A percentile compares a stretch with the other conserved stretches of the same genome.
Evolutionary conservation across 1,140 invertebrate genomes (phyloP).

Genomic region (Temnothorax longispinosus): DNA sequence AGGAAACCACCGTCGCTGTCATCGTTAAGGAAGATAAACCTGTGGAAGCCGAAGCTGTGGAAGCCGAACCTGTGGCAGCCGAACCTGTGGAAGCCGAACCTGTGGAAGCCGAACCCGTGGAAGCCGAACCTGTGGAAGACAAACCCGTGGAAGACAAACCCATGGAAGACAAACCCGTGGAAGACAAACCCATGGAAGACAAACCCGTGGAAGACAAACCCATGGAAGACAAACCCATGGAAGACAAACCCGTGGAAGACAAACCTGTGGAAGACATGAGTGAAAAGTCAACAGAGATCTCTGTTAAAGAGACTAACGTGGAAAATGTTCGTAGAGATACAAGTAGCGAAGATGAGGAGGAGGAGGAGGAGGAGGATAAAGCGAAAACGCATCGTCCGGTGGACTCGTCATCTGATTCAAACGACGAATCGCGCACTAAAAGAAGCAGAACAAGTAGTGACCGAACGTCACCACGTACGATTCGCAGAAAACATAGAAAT

Average conservation of each 20-base stretch:
- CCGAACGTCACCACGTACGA: slow-evolving; percentile 66
- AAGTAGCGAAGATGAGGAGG: slow-evolving; percentile 74
- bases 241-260: slow-evolving; percentile 60
- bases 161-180: slow-evolving; percentile 55
- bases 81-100: too few relatives aligned
- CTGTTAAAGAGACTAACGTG: slow-evolving; percentile 48
- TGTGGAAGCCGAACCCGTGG: slow-evolving; percentile 37
- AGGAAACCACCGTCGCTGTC: slow-evolving; percentile 38
- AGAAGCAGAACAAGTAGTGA: slow-evolving; percentile 47
- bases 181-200: slow-evolving; percentile 55
- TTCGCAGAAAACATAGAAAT: slow-evolving; percentile 78
- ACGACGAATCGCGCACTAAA: slow-evolving; percentile 67
- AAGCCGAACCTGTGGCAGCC: too few relatives aligned
- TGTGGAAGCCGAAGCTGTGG: not conserved
- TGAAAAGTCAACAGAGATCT: slow-evolving; percentile 50
- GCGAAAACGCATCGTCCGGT: slow-evolving; percentile 51
- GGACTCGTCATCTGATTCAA: slow-evolving; percentile 75
- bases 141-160: slow-evolving; percentile 51
- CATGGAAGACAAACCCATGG: slow-evolving; percentile 50
- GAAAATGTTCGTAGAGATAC: slow-evolving; percentile 68
- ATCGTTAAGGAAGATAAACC: slow-evolving; percentile 59
- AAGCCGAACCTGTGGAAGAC: slow-evolving; percentile 11
- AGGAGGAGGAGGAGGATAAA: slow-evolving; percentile 71
- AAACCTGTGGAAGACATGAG: slow-evolving; percentile 52
- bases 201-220: slow-evolving; percentile 53